These are phyloP conservation scores for Heliconius aoede DNA, from an alignment of 2,888 invertebrate species.

Conservation along the genomic window DNA sequence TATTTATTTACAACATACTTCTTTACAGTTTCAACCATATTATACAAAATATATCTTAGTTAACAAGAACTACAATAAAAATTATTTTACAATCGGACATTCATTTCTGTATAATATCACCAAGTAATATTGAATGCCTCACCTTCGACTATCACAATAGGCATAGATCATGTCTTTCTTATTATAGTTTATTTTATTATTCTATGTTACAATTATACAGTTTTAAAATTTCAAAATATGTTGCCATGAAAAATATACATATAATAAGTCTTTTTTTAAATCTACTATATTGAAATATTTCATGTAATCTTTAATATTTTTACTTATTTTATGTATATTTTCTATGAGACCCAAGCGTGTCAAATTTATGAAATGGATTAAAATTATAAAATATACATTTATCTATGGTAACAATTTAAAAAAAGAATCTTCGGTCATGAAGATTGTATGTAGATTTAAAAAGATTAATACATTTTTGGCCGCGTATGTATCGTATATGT, in stretches of 20 bases:
- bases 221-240: conserved; percentile 12
- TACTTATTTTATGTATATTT: conserved; percentile 19
- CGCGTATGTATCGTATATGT: conserved; percentile 36
- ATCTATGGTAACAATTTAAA: conserved; percentile 78
- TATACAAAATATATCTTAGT: conserved; percentile 83
- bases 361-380: conserved; percentile 15
- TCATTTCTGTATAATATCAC: conserved; percentile 68
- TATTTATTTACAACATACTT: conserved; percentile 83
- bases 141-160: conserved; percentile 72
- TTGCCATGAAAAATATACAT: conserved; percentile 7
- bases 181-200: conserved; percentile 17
- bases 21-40: conserved; percentile 82
- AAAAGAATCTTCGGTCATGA: conserved; percentile 50
- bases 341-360: conserved; percentile 2
- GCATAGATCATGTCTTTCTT: conserved; percentile 59
- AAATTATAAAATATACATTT: conserved; percentile 53
- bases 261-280: conserved; percentile 1
- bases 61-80: conserved; percentile 71
- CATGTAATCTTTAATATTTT: background rate
- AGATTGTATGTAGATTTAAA: conserved; percentile 37
- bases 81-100: conserved; percentile 81
- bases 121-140: conserved; percentile 71
- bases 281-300: background rate
- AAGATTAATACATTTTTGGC: conserved; percentile 47
- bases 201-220: conserved; percentile 32